These are phyloP conservation scores for Drosophila trichaetosa DNA, from an alignment of 2,888 invertebrate genomes.

Conservation along the genomic window DNA sequence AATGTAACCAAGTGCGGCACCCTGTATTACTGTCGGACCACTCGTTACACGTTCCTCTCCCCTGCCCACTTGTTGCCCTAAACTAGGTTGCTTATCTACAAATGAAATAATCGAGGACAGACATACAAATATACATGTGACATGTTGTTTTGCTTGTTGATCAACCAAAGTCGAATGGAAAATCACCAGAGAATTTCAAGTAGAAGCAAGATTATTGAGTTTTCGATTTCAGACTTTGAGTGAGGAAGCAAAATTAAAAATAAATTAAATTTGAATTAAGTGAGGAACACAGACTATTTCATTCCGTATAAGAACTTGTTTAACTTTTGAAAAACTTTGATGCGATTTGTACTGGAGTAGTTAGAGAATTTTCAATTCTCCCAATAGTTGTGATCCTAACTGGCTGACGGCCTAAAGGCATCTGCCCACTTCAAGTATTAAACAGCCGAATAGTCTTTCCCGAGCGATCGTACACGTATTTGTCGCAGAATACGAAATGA, in stretches of 20 bases:
- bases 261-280: neutral
- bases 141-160: conserved; percentile 22
- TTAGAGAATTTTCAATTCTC: neutral
- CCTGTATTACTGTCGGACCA: conserved; percentile 4
- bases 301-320: neutral
- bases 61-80: neutral
- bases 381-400: conserved; percentile 12
- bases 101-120: neutral
- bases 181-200: conserved; percentile 31
- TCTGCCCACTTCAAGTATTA: conserved; percentile 16
- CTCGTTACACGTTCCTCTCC: neutral
- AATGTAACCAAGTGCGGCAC: neutral
- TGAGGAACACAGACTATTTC: conserved; percentile 6
- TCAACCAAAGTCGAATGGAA: conserved; percentile 31
- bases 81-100: conserved; percentile 24
- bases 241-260: conserved; percentile 1
- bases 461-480: conserved; percentile 4
- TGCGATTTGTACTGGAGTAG: neutral
- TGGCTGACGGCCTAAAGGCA: conserved; percentile 3
- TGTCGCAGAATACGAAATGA: neutral
- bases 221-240: neutral
- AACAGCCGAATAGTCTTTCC: neutral
- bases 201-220: conserved; percentile 14
- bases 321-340: neutral
- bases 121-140: conserved; percentile 9